Conservation (phyloP, 2,113 vertebrate species). For the Motacilla alba region DNA sequence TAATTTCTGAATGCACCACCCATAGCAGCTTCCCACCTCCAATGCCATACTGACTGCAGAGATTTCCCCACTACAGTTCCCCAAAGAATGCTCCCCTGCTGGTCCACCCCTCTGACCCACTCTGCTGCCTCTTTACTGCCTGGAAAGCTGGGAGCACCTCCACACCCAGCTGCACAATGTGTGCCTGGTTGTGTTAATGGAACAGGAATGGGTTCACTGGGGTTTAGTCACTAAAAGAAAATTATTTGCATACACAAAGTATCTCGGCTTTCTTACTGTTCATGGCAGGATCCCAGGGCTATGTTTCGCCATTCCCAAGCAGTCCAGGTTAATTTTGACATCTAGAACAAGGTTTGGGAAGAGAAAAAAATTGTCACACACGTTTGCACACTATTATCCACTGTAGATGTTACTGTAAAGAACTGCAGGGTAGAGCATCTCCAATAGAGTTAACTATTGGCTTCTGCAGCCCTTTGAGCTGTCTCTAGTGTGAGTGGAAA, state of each 20-base stretch:
- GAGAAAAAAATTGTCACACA: conserved; percentile 24
- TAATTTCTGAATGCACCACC: not conserved
- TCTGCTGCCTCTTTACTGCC: not conserved
- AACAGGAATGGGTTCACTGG: not conserved
- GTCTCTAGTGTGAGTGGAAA: not conserved
- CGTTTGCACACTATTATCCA: not conserved
- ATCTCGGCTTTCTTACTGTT: conserved; percentile 51
- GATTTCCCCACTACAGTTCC: not conserved
- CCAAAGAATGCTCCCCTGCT: not conserved
- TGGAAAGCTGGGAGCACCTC: not conserved
- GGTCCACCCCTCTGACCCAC: not conserved
- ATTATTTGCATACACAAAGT: not conserved
- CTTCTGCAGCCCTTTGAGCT: not conserved
- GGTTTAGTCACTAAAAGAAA: not conserved
- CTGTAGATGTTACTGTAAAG: not conserved
- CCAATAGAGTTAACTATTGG: not conserved
- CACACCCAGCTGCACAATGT: not conserved
- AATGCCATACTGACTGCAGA: not conserved
- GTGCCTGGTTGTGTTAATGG: not conserved
- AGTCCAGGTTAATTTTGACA: conserved; percentile 57
- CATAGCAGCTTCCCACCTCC: not conserved
- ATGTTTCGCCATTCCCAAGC: conserved; percentile 57
- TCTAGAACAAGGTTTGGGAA: conserved; percentile 44
- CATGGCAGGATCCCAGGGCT: conserved; percentile 42
- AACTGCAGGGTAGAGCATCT: not conserved